Base-by-base conservation (phyloP, 1,140 invertebrate genomes). In the Danaus plexippus region DNA sequence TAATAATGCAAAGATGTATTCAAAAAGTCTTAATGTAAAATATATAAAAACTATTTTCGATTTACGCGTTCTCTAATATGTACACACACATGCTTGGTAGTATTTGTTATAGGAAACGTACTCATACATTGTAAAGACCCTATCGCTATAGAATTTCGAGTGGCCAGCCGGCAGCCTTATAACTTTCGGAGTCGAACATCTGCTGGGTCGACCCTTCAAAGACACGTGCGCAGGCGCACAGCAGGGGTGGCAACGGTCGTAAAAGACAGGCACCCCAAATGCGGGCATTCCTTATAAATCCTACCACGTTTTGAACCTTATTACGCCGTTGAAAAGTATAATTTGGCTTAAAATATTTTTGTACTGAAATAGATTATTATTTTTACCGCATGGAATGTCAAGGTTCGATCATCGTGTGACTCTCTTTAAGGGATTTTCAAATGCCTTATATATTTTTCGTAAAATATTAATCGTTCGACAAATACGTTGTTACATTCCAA, bases 301-400 rank as follows among this genome's bases (percentile, higher is more conserved):
- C 32, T 11, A 51, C 15, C 9, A 1, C 12, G 61, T 59, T 52
- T 58, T 54, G 52, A 62, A 72, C 70, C 67, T 68, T 79, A 76
- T 40, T 12, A 1, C 50, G 10, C 44, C 9, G 43, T 18, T 7
- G 51, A 70, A 74, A 67, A 49, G 58, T 49, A 52, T 47, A 64
- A 48, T 48, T 49, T 61, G 32, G 43, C 40, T 10, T 54, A 57
- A 32, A 10, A 52, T 52, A 48, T 42, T 15, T 44, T 59, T 49
- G 43, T 65, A 63, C 75, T 67, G 62, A 81, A 82, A 80, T 81
- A 79, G 75, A 77, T 75, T 75, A 80, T 83, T 85, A 85, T 85
- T 85, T 85, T 82, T 80, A 85, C 72, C 77, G 66, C 58, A 67
- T 60, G 74, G 82, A 85, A 85, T 82, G 80, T 83, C 80, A 77